Percentiles rank a stretch among this genome's conserved stretches.
phyloP scores from a whole-genome alignment of 2,113 vertebrate species.

The Glareola pratincola region DNA sequence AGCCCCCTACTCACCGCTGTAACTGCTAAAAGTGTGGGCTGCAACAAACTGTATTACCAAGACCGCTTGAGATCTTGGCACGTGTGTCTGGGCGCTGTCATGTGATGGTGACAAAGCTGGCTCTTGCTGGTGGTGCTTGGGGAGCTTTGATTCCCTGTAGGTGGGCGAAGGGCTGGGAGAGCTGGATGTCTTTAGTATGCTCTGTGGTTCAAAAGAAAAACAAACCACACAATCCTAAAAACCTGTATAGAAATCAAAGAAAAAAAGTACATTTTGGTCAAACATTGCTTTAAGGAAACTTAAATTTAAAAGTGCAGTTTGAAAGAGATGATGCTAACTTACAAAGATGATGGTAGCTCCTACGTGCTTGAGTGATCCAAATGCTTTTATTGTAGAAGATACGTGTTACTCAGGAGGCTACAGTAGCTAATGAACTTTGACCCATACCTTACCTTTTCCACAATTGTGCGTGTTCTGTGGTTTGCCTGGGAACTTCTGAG shows the following conservation, averaged over 20 bases:
- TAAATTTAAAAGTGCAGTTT: neutral
- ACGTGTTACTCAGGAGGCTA: neutral
- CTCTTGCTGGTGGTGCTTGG: fast-evolving
- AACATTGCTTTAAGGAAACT: neutral
- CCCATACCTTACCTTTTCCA: neutral
- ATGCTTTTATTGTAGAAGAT: neutral
- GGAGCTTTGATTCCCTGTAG: neutral
- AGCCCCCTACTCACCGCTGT: fast-evolving
- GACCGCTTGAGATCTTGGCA: neutral
- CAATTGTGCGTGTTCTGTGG: neutral
- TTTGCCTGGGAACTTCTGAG: neutral
- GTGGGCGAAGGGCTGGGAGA: neutral
- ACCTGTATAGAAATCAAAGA: neutral
- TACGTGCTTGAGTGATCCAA: neutral
- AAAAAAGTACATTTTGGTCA: neutral
- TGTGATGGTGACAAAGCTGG: neutral
- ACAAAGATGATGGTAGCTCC: neutral
- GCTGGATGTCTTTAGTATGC: neutral
- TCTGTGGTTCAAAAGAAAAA: neutral
- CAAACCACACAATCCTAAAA: neutral
- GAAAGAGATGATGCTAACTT: neutral
- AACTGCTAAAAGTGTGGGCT: neutral
- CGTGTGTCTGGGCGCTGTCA: neutral
- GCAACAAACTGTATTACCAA: no score
- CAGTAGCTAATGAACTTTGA: neutral